Evolutionary conservation across 1,140 invertebrate species (phyloP).

Genomic region (Saxidomus purpurata): DNA sequence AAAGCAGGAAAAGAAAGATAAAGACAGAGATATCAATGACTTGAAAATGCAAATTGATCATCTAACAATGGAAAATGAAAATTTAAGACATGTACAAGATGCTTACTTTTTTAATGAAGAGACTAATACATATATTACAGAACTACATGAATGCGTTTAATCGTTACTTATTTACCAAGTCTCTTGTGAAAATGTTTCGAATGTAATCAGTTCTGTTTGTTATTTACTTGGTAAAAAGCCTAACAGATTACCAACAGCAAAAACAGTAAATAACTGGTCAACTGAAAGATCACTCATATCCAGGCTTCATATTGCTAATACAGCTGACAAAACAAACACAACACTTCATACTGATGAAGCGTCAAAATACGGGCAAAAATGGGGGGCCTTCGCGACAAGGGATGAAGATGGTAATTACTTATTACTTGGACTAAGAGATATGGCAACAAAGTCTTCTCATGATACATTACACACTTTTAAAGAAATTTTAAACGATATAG

Average conservation of each 20-base stretch:
- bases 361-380: conserved; percentile 32
- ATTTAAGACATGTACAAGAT: background rate
- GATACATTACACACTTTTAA: conserved; percentile 47
- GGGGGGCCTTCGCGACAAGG: background rate
- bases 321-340: background rate
- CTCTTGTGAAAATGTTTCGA: conserved; percentile 3
- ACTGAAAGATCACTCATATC: conserved; percentile 38
- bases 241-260: background rate
- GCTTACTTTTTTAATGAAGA: background rate
- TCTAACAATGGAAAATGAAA: background rate
- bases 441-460: conserved; percentile 21
- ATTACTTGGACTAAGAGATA: conserved; percentile 35
- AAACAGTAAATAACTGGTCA: conserved; percentile 52
- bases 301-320: conserved; percentile 6
- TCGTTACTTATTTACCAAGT: background rate
- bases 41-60: background rate
- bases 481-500: conserved; percentile 39
- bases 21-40: background rate
- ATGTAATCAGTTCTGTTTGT: conserved; percentile 17
- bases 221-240: background rate
- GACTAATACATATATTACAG: background rate
- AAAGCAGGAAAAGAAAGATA: background rate
- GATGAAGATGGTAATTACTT: background rate
- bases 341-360: conserved; percentile 46
- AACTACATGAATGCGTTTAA: conserved; percentile 1